phyloP scores from a whole-genome alignment of 1,140 invertebrate genomes.

The Drosophila kanapiae region DNA sequence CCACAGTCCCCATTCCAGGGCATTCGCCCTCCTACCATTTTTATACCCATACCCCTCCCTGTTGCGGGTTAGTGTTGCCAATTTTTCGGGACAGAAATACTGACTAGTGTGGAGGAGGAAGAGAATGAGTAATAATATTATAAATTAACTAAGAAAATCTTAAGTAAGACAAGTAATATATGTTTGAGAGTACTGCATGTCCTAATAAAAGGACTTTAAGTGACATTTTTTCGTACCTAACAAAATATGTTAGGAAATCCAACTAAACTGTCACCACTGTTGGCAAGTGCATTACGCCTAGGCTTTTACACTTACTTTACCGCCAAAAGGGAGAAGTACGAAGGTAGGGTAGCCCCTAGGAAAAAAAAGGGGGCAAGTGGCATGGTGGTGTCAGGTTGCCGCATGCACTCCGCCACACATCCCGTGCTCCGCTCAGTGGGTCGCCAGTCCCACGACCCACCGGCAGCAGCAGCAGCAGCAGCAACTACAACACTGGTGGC shows the following conservation, averaged over 20 bases:
- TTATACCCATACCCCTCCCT: not conserved
- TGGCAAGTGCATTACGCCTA: slow-evolving; percentile 62
- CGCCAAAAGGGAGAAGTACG: slow-evolving; percentile 1
- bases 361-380: slow-evolving; percentile 38
- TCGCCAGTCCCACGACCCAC: slow-evolving; percentile 51
- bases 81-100: not conserved
- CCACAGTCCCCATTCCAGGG: slow-evolving; percentile 41
- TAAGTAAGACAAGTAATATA: not conserved
- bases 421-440: slow-evolving; percentile 24
- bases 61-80: slow-evolving; percentile 7
- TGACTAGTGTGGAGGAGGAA: too few relatives aligned
- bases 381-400: slow-evolving; percentile 58
- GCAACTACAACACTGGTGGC: slow-evolving; percentile 6
- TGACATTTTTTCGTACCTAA: not conserved
- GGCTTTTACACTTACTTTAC: slow-evolving; percentile 45
- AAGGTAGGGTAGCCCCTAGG: slow-evolving; percentile 1
- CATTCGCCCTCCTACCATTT: slow-evolving; percentile 11
- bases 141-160: not conserved
- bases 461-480: slow-evolving; percentile 3
- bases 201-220: too few relatives aligned
- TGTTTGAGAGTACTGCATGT: not conserved
- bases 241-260: not conserved
- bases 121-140: too few relatives aligned
- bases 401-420: slow-evolving; percentile 25
- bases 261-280: slow-evolving; percentile 29